Evolutionary conservation across 2,113 vertebrate genomes (phyloP).

Genomic region (Xenopus borealis): DNA sequence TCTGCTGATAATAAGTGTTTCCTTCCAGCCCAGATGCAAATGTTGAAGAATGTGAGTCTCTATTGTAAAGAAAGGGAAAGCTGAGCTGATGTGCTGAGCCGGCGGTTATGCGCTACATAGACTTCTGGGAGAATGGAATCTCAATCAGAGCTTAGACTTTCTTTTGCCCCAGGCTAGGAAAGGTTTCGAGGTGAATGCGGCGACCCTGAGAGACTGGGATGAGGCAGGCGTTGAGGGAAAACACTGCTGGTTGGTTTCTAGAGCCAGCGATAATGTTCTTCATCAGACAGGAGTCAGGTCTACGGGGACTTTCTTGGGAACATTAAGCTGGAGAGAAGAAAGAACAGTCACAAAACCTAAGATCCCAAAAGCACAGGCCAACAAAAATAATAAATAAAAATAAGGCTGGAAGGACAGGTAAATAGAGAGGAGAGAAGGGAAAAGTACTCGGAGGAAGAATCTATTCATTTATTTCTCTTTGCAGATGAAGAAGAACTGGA

Average conservation of each 20-base stretch:
- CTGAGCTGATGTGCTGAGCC: conserved; percentile 43
- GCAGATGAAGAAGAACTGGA: conserved; percentile 58
- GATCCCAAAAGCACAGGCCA: conserved; percentile 37
- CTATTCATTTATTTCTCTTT: too few species aligned
- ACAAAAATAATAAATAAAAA: not conserved
- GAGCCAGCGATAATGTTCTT: conserved; percentile 39
- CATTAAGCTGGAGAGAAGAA: conserved; percentile 42
- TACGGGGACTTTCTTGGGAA: conserved; percentile 33
- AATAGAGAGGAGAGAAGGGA: not conserved
- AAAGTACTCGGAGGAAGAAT: too few species aligned
- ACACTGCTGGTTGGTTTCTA: conserved; percentile 34
- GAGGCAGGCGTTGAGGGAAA: conserved; percentile 36
- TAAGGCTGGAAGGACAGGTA: conserved; percentile 1
- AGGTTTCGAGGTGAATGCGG: conserved; percentile 45
- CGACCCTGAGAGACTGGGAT: conserved; percentile 23
- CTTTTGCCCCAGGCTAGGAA: conserved; percentile 38
- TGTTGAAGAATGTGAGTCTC: conserved; percentile 35
- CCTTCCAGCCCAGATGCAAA: conserved; percentile 35
- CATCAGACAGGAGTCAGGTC: conserved; percentile 40
- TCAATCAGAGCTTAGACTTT: conserved; percentile 44
- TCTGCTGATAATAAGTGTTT: conserved; percentile 40
- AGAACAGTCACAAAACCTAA: conserved; percentile 24
- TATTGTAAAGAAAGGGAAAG: conserved; percentile 30
- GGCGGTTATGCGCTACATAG: conserved; percentile 34
- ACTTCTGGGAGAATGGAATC: conserved; percentile 41